phyloP scores from a whole-genome alignment of 2,797 vertebrate genomes.

The Hypotaenidia okinawae region DNA sequence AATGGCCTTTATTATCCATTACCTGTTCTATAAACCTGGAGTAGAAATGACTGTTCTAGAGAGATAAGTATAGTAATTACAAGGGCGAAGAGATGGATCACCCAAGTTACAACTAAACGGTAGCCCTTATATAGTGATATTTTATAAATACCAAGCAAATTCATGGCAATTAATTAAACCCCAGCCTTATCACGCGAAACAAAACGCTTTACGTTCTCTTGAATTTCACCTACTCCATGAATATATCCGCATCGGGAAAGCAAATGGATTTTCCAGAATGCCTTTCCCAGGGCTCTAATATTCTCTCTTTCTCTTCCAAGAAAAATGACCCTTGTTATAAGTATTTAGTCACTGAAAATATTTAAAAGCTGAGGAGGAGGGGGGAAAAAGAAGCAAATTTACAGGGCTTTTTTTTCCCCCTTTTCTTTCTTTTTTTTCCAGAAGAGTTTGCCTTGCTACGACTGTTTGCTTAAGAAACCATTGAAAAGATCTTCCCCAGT shows the following conservation, averaged over 20 bases:
- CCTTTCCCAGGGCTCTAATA: constrained; percentile 67
- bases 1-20: constrained; percentile 55
- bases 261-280: constrained; percentile 61
- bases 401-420: neutral
- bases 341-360: constrained; percentile 39
- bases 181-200: constrained; percentile 46
- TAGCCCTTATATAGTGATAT: constrained; percentile 36
- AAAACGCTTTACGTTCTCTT: constrained; percentile 38
- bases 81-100: constrained; percentile 53
- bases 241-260: constrained; percentile 18
- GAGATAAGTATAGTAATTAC: constrained; percentile 73
- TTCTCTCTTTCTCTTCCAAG: constrained; percentile 29
- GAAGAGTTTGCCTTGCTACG: neutral
- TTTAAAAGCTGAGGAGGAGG: neutral
- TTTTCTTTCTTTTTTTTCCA: neutral
- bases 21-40: constrained; percentile 44
- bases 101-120: constrained; percentile 51
- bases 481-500: constrained; percentile 51
- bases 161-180: constrained; percentile 54
- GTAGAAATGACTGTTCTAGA: constrained; percentile 45
- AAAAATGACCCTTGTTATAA: constrained; percentile 47
- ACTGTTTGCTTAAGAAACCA: constrained; percentile 56
- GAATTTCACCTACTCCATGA: constrained; percentile 41
- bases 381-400: neutral
- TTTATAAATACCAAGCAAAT: constrained; percentile 68